Evolutionary conservation across 1,140 invertebrate species (phyloP), one percentile per base, ranked within the genome.

Genomic region (Drosophila ogumai): DNA sequence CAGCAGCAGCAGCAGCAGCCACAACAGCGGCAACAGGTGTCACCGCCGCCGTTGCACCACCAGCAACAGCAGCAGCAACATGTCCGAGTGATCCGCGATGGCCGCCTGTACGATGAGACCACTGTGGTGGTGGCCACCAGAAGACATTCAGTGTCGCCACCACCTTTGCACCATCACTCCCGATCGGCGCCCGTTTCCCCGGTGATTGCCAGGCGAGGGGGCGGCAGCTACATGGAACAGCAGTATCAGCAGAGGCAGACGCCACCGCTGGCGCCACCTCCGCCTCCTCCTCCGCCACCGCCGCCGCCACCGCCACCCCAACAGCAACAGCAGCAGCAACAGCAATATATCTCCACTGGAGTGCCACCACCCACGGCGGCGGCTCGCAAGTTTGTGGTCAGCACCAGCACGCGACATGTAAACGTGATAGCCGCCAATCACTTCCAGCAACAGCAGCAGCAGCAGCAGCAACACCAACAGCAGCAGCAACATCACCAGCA

Each of bases 81-180:
- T 69, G 91, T 92, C 52, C 91, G 91, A 7, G 91, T 92, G 17
- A 92, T 92, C 52, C 79, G 91, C 65, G 91, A 92, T 60, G 91
- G 91, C 22, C 91, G 91, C 15, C 55, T 92, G 41, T 91, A 92
- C 50, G 91, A 92, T 43, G 91, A 92, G 38, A 46, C 81, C 73
- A 63, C 84, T 34, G 61, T 73, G 46, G 57, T 66, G 40, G 40
- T 75, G 38, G 57, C 64, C 17, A 46, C 71, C 19, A 75, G 86
- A 44, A 67, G 87, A 3, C 84, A 81, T 32, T 91, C 91, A 10
- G 91, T 91, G n/a, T 92, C 90, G 40, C 91, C 90, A 12, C 91
- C 91, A 13, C 91, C 91, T 9, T 60, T 90, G 56, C 87, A 91
- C 46, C 91, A 91, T 67, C 91, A 91, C 67, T 88, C 90, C 19